phyloP scores from a whole-genome alignment of 2,113 vertebrate genomes.

The Protobothrops flavoviridis region DNA sequence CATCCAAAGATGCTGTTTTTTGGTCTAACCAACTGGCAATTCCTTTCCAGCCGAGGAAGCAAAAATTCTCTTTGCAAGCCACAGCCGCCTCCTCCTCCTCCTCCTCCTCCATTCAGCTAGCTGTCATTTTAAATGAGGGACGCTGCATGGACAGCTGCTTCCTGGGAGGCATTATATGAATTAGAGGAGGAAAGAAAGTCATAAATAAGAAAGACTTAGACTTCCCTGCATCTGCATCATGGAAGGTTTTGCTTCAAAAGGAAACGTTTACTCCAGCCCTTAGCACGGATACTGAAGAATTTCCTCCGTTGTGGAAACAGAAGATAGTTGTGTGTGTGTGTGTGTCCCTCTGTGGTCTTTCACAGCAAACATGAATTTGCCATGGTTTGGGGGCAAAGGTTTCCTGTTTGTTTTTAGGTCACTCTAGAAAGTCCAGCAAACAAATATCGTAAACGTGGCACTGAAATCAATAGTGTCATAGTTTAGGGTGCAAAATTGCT shows the following conservation, averaged over 20 bases:
- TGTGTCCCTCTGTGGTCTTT: not conserved
- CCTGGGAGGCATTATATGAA: not conserved
- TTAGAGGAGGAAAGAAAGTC: conserved; percentile 4
- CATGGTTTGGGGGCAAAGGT: not conserved
- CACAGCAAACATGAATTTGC: not conserved
- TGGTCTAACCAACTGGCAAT: conserved; percentile 47
- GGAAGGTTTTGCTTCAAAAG: conserved; percentile 31
- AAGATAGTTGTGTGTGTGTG: not conserved
- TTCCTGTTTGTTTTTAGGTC: not conserved
- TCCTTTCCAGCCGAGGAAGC: conserved; percentile 50
- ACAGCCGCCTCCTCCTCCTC: conserved; percentile 40
- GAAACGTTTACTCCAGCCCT: conserved; percentile 25
- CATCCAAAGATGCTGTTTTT: conserved; percentile 48
- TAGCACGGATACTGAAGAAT: not conserved
- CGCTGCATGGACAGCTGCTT: conserved; percentile 23
- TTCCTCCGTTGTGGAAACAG: not conserved
- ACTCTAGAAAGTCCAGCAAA: not conserved
- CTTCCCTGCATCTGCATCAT: not conserved
- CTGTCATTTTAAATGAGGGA: conserved; percentile 57
- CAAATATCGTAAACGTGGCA: not conserved
- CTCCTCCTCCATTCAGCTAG: conserved; percentile 62
- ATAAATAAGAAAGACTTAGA: conserved; percentile 10
- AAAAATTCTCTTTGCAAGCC: conserved; percentile 56
- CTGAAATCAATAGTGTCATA: not conserved
- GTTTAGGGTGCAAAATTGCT: not conserved